Conservation (phyloP, 1,140 invertebrate genomes). For the Drosophila triauraria region DNA sequence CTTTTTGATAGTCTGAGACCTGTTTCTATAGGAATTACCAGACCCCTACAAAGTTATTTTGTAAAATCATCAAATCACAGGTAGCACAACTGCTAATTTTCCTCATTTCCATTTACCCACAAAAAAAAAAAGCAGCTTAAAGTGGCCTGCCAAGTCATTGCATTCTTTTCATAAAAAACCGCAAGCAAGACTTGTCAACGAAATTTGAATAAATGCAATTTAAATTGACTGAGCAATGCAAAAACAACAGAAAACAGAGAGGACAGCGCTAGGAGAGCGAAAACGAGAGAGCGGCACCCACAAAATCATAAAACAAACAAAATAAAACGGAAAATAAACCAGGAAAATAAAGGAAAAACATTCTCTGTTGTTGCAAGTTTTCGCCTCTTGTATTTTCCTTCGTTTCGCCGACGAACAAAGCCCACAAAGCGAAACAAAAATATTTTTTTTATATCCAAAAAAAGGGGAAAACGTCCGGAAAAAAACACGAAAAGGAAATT, state of each 20-base stretch:
- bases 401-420: slow-evolving; percentile 34
- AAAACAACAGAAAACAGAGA: slow-evolving; percentile 28
- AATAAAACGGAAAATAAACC: slow-evolving; percentile 5
- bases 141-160: slow-evolving; percentile 6
- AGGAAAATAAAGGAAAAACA: slow-evolving; percentile 30
- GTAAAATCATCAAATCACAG: slow-evolving; percentile 3
- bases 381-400: slow-evolving; percentile 33
- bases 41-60: neutral
- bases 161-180: slow-evolving; percentile 32
- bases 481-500: slow-evolving; percentile 47
- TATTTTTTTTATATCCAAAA: slow-evolving; percentile 32
- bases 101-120: neutral
- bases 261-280: neutral
- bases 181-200: slow-evolving; percentile 48
- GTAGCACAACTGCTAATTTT: slow-evolving; percentile 8
- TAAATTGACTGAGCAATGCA: slow-evolving; percentile 46
- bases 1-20: neutral
- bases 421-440: slow-evolving; percentile 47
- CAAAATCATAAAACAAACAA: slow-evolving; percentile 40
- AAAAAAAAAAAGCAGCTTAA: slow-evolving; percentile 15
- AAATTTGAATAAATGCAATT: slow-evolving; percentile 73
- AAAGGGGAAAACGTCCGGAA: neutral
- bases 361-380: slow-evolving; percentile 34
- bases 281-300: slow-evolving; percentile 26
- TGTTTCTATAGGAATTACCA: neutral